Base-by-base conservation (phyloP, 2,888 invertebrate species). In the Euplagia quadripunctaria region DNA sequence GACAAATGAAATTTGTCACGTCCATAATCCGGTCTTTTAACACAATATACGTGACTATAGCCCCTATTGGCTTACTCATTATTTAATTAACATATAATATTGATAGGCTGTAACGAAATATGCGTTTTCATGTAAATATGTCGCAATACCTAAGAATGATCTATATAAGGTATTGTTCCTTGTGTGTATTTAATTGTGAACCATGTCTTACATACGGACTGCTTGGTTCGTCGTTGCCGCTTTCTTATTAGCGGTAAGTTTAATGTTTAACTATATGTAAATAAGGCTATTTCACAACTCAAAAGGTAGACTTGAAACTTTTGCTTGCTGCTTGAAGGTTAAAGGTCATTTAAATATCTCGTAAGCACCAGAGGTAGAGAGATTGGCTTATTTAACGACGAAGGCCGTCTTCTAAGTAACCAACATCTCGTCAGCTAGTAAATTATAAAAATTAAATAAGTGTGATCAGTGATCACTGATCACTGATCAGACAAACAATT, bases 191-290 rank as follows among this genome's bases (percentile, higher is more conserved):
- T 68, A 43, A 69, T 71, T 64, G n/a, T 67, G 31, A 72, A 82
- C 72, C 68, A 84, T 84, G 84, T 14, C 71, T 46, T 73, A 49
- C 75, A 69, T 74, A 78, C 64, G 64, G 42, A 70, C 78, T 42
- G 51, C 64, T 71, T 78, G 80, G 79, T 73, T 86, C 49, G 71
- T 88, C 55, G 51, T 84, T 31, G 72, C 79, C 73, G 79, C 82
- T 73, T 76, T 80, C 68, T 64, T 88, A 58, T 81, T 80, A 74
- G 84, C 81, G 88, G 90, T 91, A 80, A 89, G 90, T 82, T 66
- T 43, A 31, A 11, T 65, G 16, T 66, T 51, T 42, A 68, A 12
- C 58, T 55, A 12, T 12, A 12, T 58, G 4, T 58, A 20, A 20
- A 20, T 11, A 58, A 20, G 9, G 12, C 58, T 58, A 17, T 52